phyloP scores from a whole-genome alignment of 1,140 invertebrate species.

The Chionoecetes opilio region DNA sequence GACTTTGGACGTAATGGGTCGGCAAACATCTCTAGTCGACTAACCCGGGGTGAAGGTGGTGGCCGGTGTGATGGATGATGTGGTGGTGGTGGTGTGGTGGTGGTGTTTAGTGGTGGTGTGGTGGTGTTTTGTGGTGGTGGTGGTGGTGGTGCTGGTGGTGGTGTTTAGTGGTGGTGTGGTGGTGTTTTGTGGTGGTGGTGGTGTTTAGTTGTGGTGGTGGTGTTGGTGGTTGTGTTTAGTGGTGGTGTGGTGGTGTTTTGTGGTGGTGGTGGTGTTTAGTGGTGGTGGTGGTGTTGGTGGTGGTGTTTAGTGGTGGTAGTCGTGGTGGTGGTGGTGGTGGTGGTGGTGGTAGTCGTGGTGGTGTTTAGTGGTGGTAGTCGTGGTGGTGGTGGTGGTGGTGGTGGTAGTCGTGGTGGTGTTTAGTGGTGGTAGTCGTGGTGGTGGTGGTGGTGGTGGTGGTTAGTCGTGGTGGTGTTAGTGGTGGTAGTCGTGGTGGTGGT shows the following conservation, averaged over 20 bases:
- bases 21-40: slow-evolving; percentile 18
- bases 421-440: background rate
- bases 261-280: background rate
- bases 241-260: background rate
- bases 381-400: no score
- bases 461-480: background rate
- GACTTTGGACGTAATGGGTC: slow-evolving; percentile 1
- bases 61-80: background rate
- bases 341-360: background rate
- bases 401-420: background rate
- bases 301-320: background rate
- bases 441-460: background rate
- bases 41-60: background rate
- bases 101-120: background rate
- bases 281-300: background rate
- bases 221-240: background rate
- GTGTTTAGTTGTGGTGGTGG: background rate
- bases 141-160: background rate
- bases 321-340: background rate
- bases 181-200: background rate
- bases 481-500: background rate
- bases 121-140: background rate
- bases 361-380: no score
- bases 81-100: background rate
- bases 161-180: background rate